Evolutionary conservation across 2,797 vertebrate species (phyloP), one percentile per base, ranked within the genome.

Genomic region (Mastacembelus armatus): DNA sequence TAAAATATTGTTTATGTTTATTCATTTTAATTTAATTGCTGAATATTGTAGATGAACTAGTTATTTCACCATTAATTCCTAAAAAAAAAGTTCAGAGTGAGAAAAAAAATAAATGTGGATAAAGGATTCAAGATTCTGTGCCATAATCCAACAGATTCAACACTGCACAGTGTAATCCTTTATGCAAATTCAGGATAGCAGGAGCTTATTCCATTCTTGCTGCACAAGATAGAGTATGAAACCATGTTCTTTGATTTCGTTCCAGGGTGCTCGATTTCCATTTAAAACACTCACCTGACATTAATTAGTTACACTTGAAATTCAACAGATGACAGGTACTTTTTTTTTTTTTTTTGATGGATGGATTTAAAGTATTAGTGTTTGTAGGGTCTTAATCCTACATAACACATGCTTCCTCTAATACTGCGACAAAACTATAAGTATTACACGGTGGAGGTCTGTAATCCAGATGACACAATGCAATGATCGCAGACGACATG

Each of bases 141-240:
- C 7, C 19, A 8, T 22, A 45, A 22, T 30, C 12, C 9, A n/a
- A 1, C 1, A 26, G 21, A 22, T 3, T 26, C 5, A n/a, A 32
- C 18, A 39, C 19, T 18, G 4, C 26, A 24, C 22, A n/a, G 10
- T 9, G 22, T 43, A 70, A 79, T 60, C 43, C 61, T 66, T 79
- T 24, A 73, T 73, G 70, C 39, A 82, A 71, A 83, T 7, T 16
- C n/a, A 30, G 22, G 9, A 65, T 54, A 56, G 73, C 3, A 66
- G 71, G 84, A 63, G 52, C 58, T 3, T 19, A 21, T 4, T 55
- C 36, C 11, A 19, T 40, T 39, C 12, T 39, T 14, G 33, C 42
- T 16, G 40, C 36, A 58, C 7, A 7, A 56, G 21, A 63, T 27
- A n/a, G 5, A 49, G 26, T 7, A 44, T 9, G 18, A 40, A 56